Percentiles rank a stretch among this genome's conserved stretches.
phyloP scores from a whole-genome alignment of 2,113 vertebrate species.

The Azemiops feae region DNA sequence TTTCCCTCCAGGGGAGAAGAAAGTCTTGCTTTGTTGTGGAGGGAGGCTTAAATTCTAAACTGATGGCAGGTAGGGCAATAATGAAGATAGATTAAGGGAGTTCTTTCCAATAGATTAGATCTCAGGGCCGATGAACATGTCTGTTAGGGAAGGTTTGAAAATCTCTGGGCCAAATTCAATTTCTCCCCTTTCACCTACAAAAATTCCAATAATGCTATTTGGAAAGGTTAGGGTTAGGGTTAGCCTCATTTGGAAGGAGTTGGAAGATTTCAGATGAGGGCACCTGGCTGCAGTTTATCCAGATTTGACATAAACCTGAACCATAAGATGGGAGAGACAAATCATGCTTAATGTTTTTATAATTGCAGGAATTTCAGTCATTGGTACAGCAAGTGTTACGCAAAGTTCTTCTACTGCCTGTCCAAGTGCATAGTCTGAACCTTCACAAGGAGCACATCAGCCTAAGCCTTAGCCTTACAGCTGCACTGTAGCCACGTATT shows the following conservation, averaged over 20 bases:
- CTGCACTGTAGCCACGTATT: neutral
- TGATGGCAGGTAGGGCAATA: constrained; percentile 53
- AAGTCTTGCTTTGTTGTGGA: constrained; percentile 25
- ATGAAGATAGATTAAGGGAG: constrained; percentile 56
- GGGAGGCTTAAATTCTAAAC: constrained; percentile 13
- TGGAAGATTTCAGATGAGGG: neutral
- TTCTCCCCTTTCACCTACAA: constrained; percentile 40
- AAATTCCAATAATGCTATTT: constrained; percentile 29
- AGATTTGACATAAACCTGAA: neutral
- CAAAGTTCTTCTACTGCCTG: neutral
- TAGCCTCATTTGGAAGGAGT: neutral
- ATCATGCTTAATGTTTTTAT: neutral
- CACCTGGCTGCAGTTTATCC: neutral
- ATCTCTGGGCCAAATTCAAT: constrained; percentile 31
- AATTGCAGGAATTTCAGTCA: neutral
- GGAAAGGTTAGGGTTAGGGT: neutral
- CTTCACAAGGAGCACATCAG: neutral
- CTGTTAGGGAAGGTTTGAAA: neutral
- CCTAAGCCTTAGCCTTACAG: neutral
- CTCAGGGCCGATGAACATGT: neutral
- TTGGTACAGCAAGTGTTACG: neutral
- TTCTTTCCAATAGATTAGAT: constrained; percentile 30
- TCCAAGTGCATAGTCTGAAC: neutral
- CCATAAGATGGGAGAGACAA: neutral
- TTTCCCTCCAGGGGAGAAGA: neutral